phyloP scores from a whole-genome alignment of 2,113 vertebrate genomes.

The Pardalotus punctatus region DNA sequence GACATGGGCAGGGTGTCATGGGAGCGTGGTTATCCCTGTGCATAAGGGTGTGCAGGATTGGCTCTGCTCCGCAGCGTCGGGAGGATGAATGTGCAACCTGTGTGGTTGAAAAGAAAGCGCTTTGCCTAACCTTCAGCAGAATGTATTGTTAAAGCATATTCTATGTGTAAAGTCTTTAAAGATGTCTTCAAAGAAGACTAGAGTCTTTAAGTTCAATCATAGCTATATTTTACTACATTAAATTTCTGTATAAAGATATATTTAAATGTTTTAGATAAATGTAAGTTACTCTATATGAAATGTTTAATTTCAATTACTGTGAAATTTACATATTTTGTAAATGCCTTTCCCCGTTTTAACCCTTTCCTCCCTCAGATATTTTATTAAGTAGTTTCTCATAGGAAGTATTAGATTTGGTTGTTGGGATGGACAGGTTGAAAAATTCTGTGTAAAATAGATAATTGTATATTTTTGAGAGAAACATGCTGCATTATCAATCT shows the following conservation, averaged over 20 bases:
- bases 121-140: conserved; percentile 85
- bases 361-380: conserved; percentile 61
- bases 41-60: background rate
- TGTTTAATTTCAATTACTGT: conserved; percentile 83
- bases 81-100: conserved; percentile 72
- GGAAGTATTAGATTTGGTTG: conserved; percentile 62
- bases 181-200: conserved; percentile 87
- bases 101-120: conserved; percentile 76
- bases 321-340: conserved; percentile 77
- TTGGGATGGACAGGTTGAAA: conserved; percentile 61
- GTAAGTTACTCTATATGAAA: conserved; percentile 78
- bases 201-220: conserved; percentile 84
- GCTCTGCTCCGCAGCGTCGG: background rate
- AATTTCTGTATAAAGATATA: conserved; percentile 83
- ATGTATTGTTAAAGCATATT: conserved; percentile 84
- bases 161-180: conserved; percentile 82
- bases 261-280: conserved; percentile 80
- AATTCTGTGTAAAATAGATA: conserved; percentile 73
- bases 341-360: conserved; percentile 59
- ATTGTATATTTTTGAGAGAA: conserved; percentile 80
- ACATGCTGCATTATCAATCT: conserved; percentile 70
- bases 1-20: background rate
- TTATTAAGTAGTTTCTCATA: conserved; percentile 62
- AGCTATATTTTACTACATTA: conserved; percentile 88
- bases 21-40: background rate